These are phyloP conservation scores for Listronotus oregonensis DNA, from an alignment of 1,140 invertebrate species.

Conservation along the genomic window DNA sequence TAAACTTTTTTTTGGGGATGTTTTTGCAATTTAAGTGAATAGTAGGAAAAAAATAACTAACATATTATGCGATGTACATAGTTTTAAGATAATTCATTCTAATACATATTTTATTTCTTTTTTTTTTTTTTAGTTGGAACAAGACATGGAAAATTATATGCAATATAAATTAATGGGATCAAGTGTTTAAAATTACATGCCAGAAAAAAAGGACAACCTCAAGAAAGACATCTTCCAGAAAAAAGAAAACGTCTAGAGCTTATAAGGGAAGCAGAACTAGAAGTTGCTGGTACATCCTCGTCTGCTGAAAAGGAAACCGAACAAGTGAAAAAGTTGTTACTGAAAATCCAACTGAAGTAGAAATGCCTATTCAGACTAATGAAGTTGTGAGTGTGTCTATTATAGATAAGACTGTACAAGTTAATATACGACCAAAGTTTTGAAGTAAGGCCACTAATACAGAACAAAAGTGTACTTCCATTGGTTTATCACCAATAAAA, in stretches of 20 bases:
- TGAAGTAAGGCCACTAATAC: constrained; percentile 1
- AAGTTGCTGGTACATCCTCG: constrained; percentile 1
- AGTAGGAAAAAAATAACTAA: neutral
- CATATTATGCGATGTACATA: neutral
- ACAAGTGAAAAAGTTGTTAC: neutral
- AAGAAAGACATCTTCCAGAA: constrained; percentile 4
- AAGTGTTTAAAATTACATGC: neutral
- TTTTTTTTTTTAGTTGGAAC: neutral
- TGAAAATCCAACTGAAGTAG: neutral
- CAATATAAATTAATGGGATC: constrained; percentile 1
- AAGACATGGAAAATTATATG: constrained; percentile 3
- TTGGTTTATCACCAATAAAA: neutral
- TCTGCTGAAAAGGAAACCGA: neutral
- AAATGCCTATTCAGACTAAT: neutral
- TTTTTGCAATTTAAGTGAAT: neutral
- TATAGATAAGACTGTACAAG: constrained; percentile 1
- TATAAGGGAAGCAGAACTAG: neutral
- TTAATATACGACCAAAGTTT: neutral
- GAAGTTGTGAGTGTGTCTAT: neutral
- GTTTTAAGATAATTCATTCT: neutral
- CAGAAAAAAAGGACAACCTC: neutral
- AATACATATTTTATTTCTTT: neutral
- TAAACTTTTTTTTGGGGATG: neutral
- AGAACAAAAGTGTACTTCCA: constrained; percentile 1
- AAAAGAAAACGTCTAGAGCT: constrained; percentile 1